phyloP scores from a whole-genome alignment of 2,888 invertebrate species.

The Pocota personata region DNA sequence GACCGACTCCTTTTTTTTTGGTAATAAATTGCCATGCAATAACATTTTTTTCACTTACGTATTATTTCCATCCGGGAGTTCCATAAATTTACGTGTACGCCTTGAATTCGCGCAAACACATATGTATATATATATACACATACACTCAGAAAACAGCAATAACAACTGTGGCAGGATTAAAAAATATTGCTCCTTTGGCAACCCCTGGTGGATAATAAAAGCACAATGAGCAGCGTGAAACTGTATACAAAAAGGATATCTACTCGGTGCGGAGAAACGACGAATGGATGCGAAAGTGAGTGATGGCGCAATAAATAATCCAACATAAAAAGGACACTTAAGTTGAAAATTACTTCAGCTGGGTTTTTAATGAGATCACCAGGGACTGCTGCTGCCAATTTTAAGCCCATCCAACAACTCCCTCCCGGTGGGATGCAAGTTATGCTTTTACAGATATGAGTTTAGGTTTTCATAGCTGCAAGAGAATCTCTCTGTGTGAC shows the following conservation, averaged over 20 bases:
- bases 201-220: conserved; percentile 74
- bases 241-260: conserved; percentile 64
- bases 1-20: conserved; percentile 34
- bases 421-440: conserved; percentile 23
- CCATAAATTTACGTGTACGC: conserved; percentile 69
- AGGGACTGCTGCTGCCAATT: conserved; percentile 68
- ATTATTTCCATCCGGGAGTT: conserved; percentile 61
- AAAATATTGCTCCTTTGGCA: conserved; percentile 70
- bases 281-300: conserved; percentile 68
- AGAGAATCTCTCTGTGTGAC: neutral
- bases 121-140: neutral
- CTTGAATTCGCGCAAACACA: conserved; percentile 52
- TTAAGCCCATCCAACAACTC: neutral
- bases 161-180: conserved; percentile 70
- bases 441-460: conserved; percentile 49
- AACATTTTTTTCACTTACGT: conserved; percentile 72
- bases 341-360: conserved; percentile 75
- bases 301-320: conserved; percentile 75
- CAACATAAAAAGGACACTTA: conserved; percentile 75
- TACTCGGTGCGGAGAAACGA: conserved; percentile 21
- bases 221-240: conserved; percentile 58
- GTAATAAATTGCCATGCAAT: conserved; percentile 73
- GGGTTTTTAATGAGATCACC: conserved; percentile 75
- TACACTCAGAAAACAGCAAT: neutral
- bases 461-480: neutral